A percentile compares a stretch with the other conserved stretches of the same genome.
These are phyloP conservation scores for Agapornis roseicollis DNA, from an alignment of 2,113 vertebrate genomes.

Conservation along the genomic window DNA sequence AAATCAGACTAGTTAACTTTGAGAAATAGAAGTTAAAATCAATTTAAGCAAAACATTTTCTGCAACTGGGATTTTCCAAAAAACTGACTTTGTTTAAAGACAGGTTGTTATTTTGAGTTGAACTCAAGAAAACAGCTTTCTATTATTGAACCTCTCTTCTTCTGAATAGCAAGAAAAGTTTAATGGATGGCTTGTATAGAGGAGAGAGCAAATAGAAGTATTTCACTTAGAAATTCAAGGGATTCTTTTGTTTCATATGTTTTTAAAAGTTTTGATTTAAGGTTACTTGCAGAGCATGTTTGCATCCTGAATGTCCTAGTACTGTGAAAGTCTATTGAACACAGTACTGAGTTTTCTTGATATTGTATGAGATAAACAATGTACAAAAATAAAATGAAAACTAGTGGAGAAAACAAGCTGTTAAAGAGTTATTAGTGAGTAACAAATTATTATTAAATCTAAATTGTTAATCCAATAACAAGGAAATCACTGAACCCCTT, in stretches of 20 bases:
- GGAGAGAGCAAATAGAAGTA: background rate
- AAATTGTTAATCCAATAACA: background rate
- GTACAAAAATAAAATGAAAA: background rate
- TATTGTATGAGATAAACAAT: background rate
- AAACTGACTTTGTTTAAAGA: background rate
- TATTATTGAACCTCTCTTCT: background rate
- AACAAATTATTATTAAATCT: background rate
- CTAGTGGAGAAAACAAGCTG: background rate
- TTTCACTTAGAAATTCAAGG: background rate
- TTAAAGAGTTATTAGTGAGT: background rate
- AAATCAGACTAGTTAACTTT: background rate
- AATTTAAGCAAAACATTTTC: background rate
- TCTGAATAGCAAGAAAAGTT: background rate
- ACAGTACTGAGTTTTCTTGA: background rate
- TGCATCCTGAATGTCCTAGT: background rate
- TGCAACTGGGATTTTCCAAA: background rate
- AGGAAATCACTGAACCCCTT: background rate
- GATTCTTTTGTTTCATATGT: background rate
- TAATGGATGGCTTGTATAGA: background rate
- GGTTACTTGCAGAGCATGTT: accelerated
- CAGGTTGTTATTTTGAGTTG: background rate
- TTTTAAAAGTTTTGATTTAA: background rate
- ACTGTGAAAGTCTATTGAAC: background rate
- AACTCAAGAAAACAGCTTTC: background rate
- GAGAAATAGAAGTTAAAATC: background rate